A percentile compares a stretch with the other conserved stretches of the same genome.
Evolutionary conservation across 2,797 vertebrate species (phyloP).

Genomic region (Chaetodon trifasciatus): DNA sequence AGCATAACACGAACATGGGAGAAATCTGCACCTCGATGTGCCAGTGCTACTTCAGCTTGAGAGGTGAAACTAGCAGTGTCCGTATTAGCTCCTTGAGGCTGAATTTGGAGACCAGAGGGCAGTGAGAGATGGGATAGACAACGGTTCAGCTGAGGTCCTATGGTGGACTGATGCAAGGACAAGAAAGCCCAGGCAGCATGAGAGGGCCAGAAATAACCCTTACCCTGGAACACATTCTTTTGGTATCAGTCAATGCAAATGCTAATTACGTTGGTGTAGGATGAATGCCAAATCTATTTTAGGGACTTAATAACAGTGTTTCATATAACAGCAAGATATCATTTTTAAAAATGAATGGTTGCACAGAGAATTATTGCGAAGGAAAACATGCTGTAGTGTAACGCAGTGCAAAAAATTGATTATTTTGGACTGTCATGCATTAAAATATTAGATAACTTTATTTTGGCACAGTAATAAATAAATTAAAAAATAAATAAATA

Average conservation of each 20-base stretch:
- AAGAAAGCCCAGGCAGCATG: constrained; percentile 59
- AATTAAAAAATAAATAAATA: too few species aligned
- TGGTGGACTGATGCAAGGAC: constrained; percentile 66
- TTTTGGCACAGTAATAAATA: neutral
- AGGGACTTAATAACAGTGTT: constrained; percentile 41
- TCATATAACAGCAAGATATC: constrained; percentile 18
- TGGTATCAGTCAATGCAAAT: constrained; percentile 81
- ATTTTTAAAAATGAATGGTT: neutral
- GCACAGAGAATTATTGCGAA: neutral
- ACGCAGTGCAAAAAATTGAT: neutral
- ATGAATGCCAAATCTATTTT: constrained; percentile 69
- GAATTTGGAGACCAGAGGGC: constrained; percentile 15
- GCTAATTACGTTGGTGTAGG: constrained; percentile 76
- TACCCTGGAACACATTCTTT: constrained; percentile 76
- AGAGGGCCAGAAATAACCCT: constrained; percentile 73
- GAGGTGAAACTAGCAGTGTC: constrained; percentile 9
- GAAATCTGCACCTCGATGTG: neutral
- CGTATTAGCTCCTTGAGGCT: constrained; percentile 8
- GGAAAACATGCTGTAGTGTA: neutral
- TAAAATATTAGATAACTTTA: neutral
- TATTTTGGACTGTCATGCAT: neutral
- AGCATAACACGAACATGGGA: neutral
- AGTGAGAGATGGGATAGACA: neutral
- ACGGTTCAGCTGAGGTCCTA: constrained; percentile 34
- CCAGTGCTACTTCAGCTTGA: neutral